Base-by-base conservation (phyloP, 2,888 invertebrate species). In the Therioaphis trifolii region DNA sequence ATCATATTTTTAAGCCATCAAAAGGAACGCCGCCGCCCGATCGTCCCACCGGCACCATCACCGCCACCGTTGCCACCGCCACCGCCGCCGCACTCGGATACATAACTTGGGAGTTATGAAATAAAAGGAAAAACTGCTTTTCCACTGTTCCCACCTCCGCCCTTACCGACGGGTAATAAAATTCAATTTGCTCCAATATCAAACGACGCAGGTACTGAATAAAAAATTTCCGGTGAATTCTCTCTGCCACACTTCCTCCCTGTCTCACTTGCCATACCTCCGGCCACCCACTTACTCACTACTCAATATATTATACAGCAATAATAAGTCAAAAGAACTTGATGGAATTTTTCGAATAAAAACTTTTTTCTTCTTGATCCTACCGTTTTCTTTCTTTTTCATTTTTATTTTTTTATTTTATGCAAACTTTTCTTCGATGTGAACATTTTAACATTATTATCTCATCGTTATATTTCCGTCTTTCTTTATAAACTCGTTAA, bases 1-100 rank as follows among this genome's bases (percentile, higher is more conserved):
- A 87, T 86, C 86, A 87, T 87, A 86, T 87, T 87, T 87, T 87
- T 87, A 85, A 86, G 86, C 86, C 86, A 86, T 87, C 87, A 87
- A 87, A 87, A 86, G 86, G 86, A 86, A 86, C 82, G 58, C 72
- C 27, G 76, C 35, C 35, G 55, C 27, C 71, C 71, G 7, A 43
- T 5, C 69, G 24, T 14, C 46, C 11, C 21, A 21, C 27, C 46
- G 12, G 18, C 55, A 7, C 21, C 55, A 55, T 21, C 58, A 4
- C 61, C 63, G 27, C n/a, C 18, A 0, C 43, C 43, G 14, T 18
- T 24, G 61, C 58, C 61, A 15, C 15, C 78, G 15, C 52, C 52
- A 27, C 43, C 43, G 43, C 69, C 55, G 78, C n/a, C n/a, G 18
- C 66, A 21, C 35, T 21, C 29, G 72, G 72, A 82, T 82, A 82